Evolutionary conservation across 2,797 vertebrate genomes (phyloP).

Genomic region (Propithecus deckenii): DNA sequence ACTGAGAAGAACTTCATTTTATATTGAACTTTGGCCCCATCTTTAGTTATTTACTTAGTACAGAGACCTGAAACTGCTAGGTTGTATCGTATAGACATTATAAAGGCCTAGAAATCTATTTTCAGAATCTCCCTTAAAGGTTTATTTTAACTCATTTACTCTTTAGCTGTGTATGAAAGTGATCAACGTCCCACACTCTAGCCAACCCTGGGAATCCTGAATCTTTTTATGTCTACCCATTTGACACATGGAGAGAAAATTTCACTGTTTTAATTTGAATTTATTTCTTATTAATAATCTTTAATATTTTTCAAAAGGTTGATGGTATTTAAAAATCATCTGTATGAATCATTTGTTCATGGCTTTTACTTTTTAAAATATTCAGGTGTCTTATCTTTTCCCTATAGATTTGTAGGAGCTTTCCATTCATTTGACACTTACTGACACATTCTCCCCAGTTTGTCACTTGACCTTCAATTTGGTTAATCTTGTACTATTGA

Average conservation of each 20-base stretch:
- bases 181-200: background rate
- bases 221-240: background rate
- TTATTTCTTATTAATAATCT: background rate
- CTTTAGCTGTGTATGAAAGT: background rate
- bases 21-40: background rate
- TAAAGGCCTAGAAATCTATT: background rate
- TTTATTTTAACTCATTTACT: background rate
- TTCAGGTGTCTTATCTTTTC: background rate
- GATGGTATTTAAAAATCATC: background rate
- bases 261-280: background rate
- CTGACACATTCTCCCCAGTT: background rate
- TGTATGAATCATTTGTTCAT: background rate
- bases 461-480: background rate
- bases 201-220: background rate
- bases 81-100: background rate
- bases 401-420: background rate
- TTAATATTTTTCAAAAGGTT: background rate
- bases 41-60: background rate
- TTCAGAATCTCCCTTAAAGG: background rate
- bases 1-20: background rate
- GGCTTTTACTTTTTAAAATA: background rate
- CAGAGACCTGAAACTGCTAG: background rate
- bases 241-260: background rate
- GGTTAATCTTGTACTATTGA: background rate
- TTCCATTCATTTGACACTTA: background rate